A percentile compares a stretch with the other conserved stretches of the same genome.
Evolutionary conservation across 1,140 invertebrate species (phyloP).

Genomic region (Drosophila simulans): DNA sequence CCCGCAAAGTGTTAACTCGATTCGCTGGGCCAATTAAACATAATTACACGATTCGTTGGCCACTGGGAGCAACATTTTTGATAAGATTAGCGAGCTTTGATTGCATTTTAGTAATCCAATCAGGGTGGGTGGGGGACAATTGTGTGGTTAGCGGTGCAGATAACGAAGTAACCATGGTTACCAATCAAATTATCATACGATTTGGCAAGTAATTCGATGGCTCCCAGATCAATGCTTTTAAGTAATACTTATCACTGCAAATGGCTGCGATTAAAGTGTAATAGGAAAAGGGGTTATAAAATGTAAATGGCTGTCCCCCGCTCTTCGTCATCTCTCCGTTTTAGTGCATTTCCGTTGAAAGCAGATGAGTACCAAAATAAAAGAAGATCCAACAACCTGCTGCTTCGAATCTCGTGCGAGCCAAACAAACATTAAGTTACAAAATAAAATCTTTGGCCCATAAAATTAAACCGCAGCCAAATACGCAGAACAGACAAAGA

Average conservation of each 20-base stretch:
- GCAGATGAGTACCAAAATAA: slow-evolving; percentile 6
- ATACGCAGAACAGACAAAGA: slow-evolving; percentile 56
- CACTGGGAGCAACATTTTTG: slow-evolving; percentile 15
- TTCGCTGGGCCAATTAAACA: slow-evolving; percentile 41
- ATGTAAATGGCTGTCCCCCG: slow-evolving; percentile 50
- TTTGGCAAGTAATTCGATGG: slow-evolving; percentile 2
- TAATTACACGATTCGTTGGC: slow-evolving; percentile 44
- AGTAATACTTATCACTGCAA: slow-evolving; percentile 49
- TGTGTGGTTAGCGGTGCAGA: neutral
- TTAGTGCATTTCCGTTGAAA: slow-evolving; percentile 63
- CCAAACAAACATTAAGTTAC: slow-evolving; percentile 77
- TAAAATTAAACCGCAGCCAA: slow-evolving; percentile 76
- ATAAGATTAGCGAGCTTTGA: slow-evolving; percentile 39
- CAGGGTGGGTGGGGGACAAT: neutral
- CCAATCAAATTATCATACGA: neutral
- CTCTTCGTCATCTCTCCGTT: neutral
- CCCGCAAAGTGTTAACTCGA: slow-evolving; percentile 32
- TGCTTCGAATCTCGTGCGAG: slow-evolving; percentile 46
- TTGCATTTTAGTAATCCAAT: slow-evolving; percentile 29
- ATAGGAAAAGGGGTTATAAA: slow-evolving; percentile 45
- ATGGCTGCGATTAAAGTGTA: slow-evolving; percentile 44
- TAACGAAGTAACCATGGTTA: slow-evolving; percentile 1
- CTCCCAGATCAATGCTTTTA: slow-evolving; percentile 3
- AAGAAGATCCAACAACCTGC: slow-evolving; percentile 61
- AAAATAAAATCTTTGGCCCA: slow-evolving; percentile 79